These are phyloP conservation scores for Gopherus flavomarginatus DNA, from an alignment of 2,113 vertebrate species.

Conservation along the genomic window DNA sequence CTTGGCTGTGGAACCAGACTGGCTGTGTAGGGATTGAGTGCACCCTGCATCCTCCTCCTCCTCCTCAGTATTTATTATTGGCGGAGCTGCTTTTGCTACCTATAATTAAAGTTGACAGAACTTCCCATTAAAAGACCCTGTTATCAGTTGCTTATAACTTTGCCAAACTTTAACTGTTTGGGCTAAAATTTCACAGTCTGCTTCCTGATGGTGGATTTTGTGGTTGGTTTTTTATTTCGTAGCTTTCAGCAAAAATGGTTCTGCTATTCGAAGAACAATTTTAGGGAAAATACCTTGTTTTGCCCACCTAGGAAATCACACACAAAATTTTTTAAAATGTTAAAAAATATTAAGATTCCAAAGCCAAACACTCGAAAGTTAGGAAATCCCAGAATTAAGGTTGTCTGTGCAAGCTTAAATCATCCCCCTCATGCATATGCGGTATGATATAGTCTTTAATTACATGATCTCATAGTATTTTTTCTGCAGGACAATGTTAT, in stretches of 20 bases:
- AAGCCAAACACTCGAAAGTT: background rate
- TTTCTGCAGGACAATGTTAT: background rate
- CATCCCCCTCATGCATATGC: background rate
- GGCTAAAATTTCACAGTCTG: background rate
- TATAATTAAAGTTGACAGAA: background rate
- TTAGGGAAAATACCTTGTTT: background rate
- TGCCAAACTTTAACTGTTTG: background rate
- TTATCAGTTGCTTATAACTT: background rate
- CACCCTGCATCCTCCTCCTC: background rate
- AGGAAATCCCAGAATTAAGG: background rate
- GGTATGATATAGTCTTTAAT: background rate
- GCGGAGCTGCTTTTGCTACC: background rate
- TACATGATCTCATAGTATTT: background rate
- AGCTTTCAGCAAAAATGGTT: background rate
- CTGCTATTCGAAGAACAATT: background rate
- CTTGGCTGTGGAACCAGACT: fast-evolving
- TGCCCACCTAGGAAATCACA: fast-evolving
- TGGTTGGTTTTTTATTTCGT: background rate
- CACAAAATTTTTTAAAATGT: background rate
- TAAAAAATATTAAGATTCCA: background rate
- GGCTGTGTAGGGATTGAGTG: background rate
- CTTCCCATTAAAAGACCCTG: background rate
- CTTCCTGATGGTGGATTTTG: background rate
- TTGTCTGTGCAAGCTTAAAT: background rate
- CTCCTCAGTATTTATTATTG: background rate